These are phyloP conservation scores for Cossypha dichroa DNA, from an alignment of 2,797 vertebrate species.

Conservation along the genomic window DNA sequence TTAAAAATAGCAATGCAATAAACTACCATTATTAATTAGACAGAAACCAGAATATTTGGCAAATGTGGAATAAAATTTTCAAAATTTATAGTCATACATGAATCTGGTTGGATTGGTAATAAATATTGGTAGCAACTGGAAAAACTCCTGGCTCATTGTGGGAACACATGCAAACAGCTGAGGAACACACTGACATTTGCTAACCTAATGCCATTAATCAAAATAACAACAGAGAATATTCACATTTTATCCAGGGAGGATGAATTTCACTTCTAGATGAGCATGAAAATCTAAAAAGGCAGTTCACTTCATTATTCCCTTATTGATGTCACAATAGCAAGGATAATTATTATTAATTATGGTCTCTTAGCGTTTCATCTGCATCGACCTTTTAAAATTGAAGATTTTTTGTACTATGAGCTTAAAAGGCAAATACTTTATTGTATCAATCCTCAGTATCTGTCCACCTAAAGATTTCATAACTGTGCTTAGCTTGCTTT, in stretches of 20 bases:
- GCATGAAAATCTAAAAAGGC: neutral
- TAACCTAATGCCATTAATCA: neutral
- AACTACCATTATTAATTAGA: neutral
- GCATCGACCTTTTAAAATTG: neutral
- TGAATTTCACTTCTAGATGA: neutral
- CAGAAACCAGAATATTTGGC: neutral
- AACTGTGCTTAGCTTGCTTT: neutral
- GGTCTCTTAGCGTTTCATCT: neutral
- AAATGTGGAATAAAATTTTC: neutral
- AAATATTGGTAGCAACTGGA: neutral
- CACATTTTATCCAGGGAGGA: too few relatives aligned
- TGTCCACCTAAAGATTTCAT: neutral
- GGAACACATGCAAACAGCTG: neutral
- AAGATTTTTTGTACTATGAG: neutral
- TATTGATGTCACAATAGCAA: rapidly evolving
- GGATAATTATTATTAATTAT: neutral
- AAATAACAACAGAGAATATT: neutral
- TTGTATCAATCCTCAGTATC: neutral
- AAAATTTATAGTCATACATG: neutral
- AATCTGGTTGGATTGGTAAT: neutral
- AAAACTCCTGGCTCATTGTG: neutral
- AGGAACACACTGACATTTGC: neutral
- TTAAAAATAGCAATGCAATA: neutral
- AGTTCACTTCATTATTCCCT: neutral
- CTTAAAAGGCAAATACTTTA: neutral